Conservation (phyloP, 2,888 invertebrate species). For the Trypoxylon attenuatum region DNA sequence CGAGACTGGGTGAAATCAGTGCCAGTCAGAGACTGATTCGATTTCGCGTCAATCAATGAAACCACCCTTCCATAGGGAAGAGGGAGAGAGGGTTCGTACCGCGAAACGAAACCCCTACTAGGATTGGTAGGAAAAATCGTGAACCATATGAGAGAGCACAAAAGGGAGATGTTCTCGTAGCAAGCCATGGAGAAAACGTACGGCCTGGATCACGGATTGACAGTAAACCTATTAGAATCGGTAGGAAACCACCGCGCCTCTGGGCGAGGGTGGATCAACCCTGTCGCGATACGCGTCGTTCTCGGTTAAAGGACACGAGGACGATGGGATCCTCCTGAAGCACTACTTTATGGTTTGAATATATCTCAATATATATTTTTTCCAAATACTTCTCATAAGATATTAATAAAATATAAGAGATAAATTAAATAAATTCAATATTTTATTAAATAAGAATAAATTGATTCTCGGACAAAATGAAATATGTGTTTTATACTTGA, state of each 20-base stretch:
- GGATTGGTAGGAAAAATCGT: conserved; percentile 2
- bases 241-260: conserved; percentile 14
- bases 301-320: conserved; percentile 7
- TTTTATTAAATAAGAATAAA: too few species aligned
- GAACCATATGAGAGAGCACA: neutral
- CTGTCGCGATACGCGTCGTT: conserved; percentile 14
- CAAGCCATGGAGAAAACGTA: conserved; percentile 9
- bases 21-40: conserved; percentile 2
- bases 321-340: too few species aligned
- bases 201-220: conserved; percentile 30
- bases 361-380: too few species aligned
- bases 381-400: too few species aligned
- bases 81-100: neutral
- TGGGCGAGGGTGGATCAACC: conserved; percentile 22
- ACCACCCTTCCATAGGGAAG: neutral
- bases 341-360: too few species aligned
- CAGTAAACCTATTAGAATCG: conserved; percentile 49
- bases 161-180: neutral
- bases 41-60: conserved; percentile 19
- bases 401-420: too few species aligned
- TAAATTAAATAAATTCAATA: too few species aligned
- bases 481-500: too few species aligned
- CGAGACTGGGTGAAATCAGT: neutral
- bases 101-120: neutral
- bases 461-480: too few species aligned